Base-by-base conservation (phyloP, 2,888 invertebrate genomes). In the Augochlorella aurata region DNA sequence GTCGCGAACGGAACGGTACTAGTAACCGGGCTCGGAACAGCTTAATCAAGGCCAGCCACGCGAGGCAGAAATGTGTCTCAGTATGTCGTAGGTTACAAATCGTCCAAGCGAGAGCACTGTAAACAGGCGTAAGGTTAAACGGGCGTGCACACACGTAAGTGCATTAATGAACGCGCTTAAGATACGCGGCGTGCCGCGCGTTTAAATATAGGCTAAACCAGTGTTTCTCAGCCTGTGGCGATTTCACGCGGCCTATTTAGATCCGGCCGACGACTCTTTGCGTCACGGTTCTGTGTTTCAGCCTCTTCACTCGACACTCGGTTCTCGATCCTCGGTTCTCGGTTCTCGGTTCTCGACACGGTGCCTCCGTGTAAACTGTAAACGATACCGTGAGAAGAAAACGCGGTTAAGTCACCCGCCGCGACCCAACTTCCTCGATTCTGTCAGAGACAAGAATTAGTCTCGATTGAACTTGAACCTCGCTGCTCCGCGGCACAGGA, bases 141-240 rank as follows among this genome's bases (percentile, higher is more conserved):
- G 74, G 70, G 68, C 73, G 74, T 77, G 74, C 77, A 74, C 79
- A 83, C 76, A 54, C 79, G 79, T 84, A 81, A 85, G 76, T 58
- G 79, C 81, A 79, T 84, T 81, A 85, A 85, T 81, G 85, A 84
- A 84, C 85, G 78, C 76, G 78, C 61, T 81, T 74, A 84, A 85
- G 81, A 84, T 84, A 85, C 84, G 79, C 81, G 78, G 83, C 81
- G 78, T 81, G 83, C 83, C 73, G 83, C 70, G 49, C 84, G 81
- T 83, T 83, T 83, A 84, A 84, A 84, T 84, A 83, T 84, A 84
- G 84, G 83, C 77, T 81, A 83, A 83, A 83, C 74, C 81, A 83
- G 81, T 83, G 78, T 78, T 67, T 81, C 84, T 84, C 84, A 81
- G 58, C 80, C 73, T 67, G 38, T 18, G 54, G 21, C 38, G 50